Evolutionary conservation across 2,888 invertebrate species (phyloP).

Genomic region (Eueremaeus valkanovi): DNA sequence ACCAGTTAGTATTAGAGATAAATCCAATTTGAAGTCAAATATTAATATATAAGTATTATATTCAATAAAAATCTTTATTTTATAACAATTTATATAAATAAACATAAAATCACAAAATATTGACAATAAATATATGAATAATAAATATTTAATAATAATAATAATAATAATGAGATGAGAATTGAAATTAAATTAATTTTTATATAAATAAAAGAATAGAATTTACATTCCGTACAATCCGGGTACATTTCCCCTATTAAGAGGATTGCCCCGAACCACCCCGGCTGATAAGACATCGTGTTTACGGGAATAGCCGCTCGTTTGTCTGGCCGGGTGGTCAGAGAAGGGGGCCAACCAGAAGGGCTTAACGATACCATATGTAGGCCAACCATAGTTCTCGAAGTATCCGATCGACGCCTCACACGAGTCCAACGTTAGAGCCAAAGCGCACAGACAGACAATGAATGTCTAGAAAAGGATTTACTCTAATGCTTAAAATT

Average conservation of each 20-base stretch:
- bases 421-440: background rate
- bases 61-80: no score
- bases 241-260: background rate
- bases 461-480: background rate
- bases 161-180: background rate
- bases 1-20: no score
- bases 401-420: constrained; percentile 43
- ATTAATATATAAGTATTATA: no score
- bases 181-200: background rate
- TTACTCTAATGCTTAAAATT: no score
- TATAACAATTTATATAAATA: no score
- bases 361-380: constrained; percentile 44
- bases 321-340: constrained; percentile 38
- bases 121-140: background rate
- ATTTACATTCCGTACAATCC: background rate
- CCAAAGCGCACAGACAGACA: no score
- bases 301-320: constrained; percentile 42
- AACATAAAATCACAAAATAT: no score
- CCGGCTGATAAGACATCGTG: constrained; percentile 41
- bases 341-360: constrained; percentile 44
- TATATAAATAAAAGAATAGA: background rate
- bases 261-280: constrained; percentile 26
- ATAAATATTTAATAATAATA: background rate
- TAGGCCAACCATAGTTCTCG: constrained; percentile 44
- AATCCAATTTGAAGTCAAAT: background rate